Evolutionary conservation across 2,888 invertebrate genomes (phyloP).

Genomic region (Chironomus riparius): DNA sequence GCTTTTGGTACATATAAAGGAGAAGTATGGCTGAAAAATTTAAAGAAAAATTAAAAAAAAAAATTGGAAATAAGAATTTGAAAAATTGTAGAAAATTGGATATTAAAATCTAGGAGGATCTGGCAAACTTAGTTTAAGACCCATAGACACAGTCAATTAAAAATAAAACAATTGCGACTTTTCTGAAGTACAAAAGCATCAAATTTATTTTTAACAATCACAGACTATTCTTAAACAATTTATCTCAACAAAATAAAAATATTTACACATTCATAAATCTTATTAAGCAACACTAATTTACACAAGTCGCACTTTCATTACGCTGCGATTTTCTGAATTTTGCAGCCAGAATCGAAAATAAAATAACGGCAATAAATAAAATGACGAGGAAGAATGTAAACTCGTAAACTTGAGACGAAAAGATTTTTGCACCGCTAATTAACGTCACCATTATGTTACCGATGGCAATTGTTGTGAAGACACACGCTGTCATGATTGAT

Average conservation of each 20-base stretch:
- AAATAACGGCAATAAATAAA: not conserved
- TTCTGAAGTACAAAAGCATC: not conserved
- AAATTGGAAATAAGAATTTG: no score
- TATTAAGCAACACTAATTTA: not conserved
- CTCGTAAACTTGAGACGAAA: constrained; percentile 2
- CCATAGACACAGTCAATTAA: not conserved
- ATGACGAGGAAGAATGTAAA: constrained; percentile 1
- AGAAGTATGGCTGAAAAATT: constrained; percentile 58
- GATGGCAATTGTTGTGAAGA: constrained; percentile 3
- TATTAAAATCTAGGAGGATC: no score
- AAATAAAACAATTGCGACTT: not conserved
- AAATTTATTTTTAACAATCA: not conserved
- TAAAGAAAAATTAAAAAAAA: no score
- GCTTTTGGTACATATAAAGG: constrained; percentile 58
- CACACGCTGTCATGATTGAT: constrained; percentile 33
- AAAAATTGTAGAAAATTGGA: no score
- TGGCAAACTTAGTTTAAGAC: no score
- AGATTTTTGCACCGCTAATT: not conserved
- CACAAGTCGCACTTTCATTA: not conserved
- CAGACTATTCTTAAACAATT: not conserved
- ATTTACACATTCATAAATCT: not conserved
- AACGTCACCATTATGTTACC: constrained; percentile 4
- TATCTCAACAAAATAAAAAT: not conserved
- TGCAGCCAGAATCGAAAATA: not conserved
- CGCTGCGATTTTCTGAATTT: not conserved